Evolutionary conservation across 2,888 invertebrate species (phyloP).

Genomic region (Parascotia fuliginaria): DNA sequence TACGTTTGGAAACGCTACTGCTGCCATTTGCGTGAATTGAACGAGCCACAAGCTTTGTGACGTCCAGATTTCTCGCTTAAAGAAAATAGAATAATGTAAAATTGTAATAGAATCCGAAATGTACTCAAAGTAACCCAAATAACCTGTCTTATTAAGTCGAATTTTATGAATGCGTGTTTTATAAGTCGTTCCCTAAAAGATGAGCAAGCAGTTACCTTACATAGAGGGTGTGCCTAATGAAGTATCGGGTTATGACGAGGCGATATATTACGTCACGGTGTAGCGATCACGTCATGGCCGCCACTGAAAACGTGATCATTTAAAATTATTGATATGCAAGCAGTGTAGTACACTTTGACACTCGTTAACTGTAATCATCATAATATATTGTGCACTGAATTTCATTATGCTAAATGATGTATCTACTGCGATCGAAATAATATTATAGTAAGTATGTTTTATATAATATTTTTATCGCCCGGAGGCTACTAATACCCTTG

Average conservation of each 20-base stretch:
- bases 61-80: not conserved
- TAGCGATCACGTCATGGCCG: conserved; percentile 9
- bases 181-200: conserved; percentile 2
- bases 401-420: too few species aligned
- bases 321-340: conserved; percentile 1
- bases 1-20: not conserved
- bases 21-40: not conserved
- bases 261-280: conserved; percentile 14
- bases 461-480: too few species aligned
- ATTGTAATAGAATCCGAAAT: not conserved
- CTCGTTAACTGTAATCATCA: too few species aligned
- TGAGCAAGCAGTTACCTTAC: conserved; percentile 4
- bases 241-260: conserved; percentile 17
- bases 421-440: too few species aligned
- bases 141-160: conserved; percentile 2
- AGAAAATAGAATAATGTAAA: not conserved
- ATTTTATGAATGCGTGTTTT: conserved; percentile 6
- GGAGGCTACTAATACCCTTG: too few species aligned
- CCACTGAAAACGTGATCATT: conserved; percentile 7
- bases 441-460: too few species aligned
- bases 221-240: conserved; percentile 15
- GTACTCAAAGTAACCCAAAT: not conserved
- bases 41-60: not conserved
- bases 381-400: too few species aligned
- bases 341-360: not conserved